phyloP scores from a whole-genome alignment of 2,888 invertebrate genomes.

The Latrodectus hesperus region DNA sequence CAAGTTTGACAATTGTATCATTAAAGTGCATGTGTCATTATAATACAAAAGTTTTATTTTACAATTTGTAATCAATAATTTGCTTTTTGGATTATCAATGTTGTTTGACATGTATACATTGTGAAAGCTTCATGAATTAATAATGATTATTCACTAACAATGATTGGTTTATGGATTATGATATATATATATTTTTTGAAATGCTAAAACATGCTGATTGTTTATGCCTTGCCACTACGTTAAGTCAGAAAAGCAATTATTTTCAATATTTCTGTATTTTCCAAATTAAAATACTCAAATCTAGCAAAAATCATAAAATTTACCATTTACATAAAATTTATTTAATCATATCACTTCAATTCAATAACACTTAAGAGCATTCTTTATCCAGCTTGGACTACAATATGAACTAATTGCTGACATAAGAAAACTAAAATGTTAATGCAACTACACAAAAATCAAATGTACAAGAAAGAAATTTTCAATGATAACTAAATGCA shows the following conservation, averaged over 20 bases:
- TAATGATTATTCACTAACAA: too few relatives aligned
- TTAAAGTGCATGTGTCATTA: too few relatives aligned
- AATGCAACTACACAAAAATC: slow-evolving; percentile 19
- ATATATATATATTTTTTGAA: too few relatives aligned
- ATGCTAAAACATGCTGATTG: too few relatives aligned
- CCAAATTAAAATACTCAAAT: not conserved
- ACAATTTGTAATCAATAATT: too few relatives aligned
- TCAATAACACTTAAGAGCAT: not conserved
- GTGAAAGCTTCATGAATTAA: too few relatives aligned
- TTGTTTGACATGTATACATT: too few relatives aligned
- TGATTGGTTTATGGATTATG: too few relatives aligned
- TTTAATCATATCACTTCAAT: not conserved
- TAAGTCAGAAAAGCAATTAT: not conserved
- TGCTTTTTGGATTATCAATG: too few relatives aligned
- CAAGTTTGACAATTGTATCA: too few relatives aligned
- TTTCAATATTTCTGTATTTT: slow-evolving; percentile 2
- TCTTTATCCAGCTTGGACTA: not conserved
- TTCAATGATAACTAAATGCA: slow-evolving; percentile 47
- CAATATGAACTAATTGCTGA: not conserved
- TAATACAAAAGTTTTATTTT: too few relatives aligned
- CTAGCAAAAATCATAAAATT: not conserved
- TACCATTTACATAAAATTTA: not conserved
- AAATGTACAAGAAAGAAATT: slow-evolving; percentile 38
- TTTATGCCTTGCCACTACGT: too few relatives aligned
- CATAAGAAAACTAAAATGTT: not conserved